These are phyloP conservation scores for Sebastolobus alascanus DNA, from an alignment of 2,797 vertebrate genomes.

Conservation along the genomic window DNA sequence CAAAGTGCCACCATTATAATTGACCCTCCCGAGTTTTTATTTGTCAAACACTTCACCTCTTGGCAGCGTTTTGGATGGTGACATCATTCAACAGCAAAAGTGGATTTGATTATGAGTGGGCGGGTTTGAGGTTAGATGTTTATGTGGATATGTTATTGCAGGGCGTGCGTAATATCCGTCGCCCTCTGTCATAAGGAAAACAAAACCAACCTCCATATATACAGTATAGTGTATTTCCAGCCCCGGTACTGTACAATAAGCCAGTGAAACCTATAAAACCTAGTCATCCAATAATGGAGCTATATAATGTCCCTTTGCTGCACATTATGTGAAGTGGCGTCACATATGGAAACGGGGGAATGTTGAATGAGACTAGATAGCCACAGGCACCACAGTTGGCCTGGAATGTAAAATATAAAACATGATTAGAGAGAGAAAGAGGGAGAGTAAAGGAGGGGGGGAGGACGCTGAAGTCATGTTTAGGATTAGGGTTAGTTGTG, in stretches of 20 bases:
- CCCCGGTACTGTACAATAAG: constrained; percentile 26
- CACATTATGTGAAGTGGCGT: constrained; percentile 55
- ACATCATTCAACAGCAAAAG: constrained; percentile 68
- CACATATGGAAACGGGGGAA: constrained; percentile 66
- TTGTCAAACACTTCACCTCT: constrained; percentile 37
- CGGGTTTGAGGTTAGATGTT: constrained; percentile 64
- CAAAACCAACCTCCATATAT: constrained; percentile 44
- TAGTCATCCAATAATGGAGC: constrained; percentile 33
- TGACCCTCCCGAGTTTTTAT: constrained; percentile 11
- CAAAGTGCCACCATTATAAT: neutral
- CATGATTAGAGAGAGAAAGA: constrained; percentile 65
- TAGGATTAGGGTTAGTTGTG: constrained; percentile 70
- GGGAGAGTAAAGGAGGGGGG: constrained; percentile 22
- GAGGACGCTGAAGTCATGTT: constrained; percentile 70
- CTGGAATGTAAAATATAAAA: constrained; percentile 76
- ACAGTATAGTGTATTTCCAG: constrained; percentile 37
- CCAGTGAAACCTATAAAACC: constrained; percentile 52
- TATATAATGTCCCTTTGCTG: constrained; percentile 50
- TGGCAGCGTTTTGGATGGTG: constrained; percentile 45
- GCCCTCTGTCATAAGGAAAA: constrained; percentile 54
- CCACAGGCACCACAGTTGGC: constrained; percentile 71
- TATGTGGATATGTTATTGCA: constrained; percentile 47
- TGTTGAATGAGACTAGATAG: constrained; percentile 67
- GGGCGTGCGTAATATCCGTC: constrained; percentile 39
- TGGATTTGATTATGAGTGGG: constrained; percentile 56